Percentiles rank a stretch among this genome's conserved stretches.
phyloP scores from a whole-genome alignment of 2,797 vertebrate genomes.

The Buphagus erythrorhynchus region DNA sequence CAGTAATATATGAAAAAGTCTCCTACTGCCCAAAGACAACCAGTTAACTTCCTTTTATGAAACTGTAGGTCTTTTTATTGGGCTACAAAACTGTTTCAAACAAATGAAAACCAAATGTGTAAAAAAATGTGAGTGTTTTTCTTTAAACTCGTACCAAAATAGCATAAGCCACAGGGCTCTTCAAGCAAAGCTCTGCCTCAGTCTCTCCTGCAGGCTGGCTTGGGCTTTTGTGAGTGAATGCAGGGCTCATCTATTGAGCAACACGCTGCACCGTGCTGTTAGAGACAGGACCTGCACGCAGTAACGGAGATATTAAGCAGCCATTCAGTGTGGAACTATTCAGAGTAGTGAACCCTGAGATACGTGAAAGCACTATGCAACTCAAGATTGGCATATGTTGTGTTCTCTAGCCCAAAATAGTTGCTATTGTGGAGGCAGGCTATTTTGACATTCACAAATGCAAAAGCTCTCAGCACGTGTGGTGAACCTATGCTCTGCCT shows the following conservation, averaged over 20 bases:
- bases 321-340: constrained; percentile 43
- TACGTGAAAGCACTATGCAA: constrained; percentile 43
- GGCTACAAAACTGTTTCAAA: constrained; percentile 72
- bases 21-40: constrained; percentile 69
- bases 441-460: constrained; percentile 48
- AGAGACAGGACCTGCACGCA: not conserved
- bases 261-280: not conserved
- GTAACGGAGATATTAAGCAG: constrained; percentile 33
- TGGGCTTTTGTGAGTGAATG: constrained; percentile 37
- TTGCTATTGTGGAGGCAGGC: constrained; percentile 57
- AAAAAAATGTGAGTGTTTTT: constrained; percentile 35
- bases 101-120: constrained; percentile 77
- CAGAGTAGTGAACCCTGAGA: not conserved
- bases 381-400: constrained; percentile 29
- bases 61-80: constrained; percentile 73
- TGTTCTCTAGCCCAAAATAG: constrained; percentile 51
- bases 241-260: constrained; percentile 19
- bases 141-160: constrained; percentile 37
- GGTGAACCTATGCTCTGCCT: constrained; percentile 20
- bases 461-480: constrained; percentile 25
- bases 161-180: not conserved
- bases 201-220: not conserved
- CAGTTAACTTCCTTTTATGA: constrained; percentile 75
- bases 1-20: constrained; percentile 68
- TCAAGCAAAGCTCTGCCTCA: not conserved